Evolutionary conservation across 2,113 vertebrate genomes (phyloP).

Genomic region (Ictalurus furcatus): DNA sequence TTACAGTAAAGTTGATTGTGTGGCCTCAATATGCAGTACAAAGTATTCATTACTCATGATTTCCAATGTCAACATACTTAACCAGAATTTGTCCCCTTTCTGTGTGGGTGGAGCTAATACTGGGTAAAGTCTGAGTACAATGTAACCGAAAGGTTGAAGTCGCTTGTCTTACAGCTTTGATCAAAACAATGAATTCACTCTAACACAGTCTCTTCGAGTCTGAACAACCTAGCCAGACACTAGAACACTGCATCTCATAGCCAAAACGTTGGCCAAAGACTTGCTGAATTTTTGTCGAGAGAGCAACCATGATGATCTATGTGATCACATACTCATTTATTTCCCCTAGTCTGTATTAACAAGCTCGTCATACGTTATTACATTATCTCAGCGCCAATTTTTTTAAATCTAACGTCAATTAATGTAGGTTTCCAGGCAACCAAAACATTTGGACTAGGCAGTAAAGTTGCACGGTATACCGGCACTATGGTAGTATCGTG

Average conservation of each 20-base stretch:
- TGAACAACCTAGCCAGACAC: not conserved
- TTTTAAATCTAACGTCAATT: not conserved
- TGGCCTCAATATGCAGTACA: not conserved
- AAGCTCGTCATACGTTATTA: not conserved
- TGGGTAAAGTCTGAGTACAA: not conserved
- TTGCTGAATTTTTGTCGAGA: not conserved
- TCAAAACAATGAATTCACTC: not conserved
- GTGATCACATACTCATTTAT: not conserved
- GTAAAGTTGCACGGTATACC: too few species aligned
- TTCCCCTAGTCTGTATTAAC: not conserved
- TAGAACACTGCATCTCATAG: not conserved
- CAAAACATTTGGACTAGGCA: not conserved
- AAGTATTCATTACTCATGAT: not conserved
- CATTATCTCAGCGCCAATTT: not conserved
- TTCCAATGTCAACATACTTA: constrained; percentile 13
- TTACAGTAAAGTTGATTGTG: constrained; percentile 20
- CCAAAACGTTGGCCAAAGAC: not conserved
- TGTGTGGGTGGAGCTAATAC: not conserved
- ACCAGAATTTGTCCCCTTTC: not conserved
- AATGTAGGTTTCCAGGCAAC: not conserved
- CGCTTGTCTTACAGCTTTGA: not conserved
- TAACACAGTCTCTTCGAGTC: not conserved
- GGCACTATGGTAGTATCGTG: too few species aligned
- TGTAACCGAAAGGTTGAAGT: not conserved
- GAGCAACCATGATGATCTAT: not conserved